These are phyloP conservation scores for Ptychodera flava DNA, from an alignment of 35 echinoderm and acorn worm species.

Conservation along the genomic window DNA sequence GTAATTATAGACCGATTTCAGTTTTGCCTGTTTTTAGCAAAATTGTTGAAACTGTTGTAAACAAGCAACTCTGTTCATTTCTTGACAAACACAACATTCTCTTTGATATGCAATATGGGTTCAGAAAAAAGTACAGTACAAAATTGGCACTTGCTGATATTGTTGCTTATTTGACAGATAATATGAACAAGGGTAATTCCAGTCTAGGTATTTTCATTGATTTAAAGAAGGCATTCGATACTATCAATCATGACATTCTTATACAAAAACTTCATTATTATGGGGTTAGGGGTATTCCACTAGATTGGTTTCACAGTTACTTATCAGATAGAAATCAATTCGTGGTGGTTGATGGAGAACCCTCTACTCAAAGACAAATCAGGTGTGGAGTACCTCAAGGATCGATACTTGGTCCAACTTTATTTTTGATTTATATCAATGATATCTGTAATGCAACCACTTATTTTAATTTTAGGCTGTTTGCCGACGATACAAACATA, in stretches of 20 bases:
- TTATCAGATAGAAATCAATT: background rate
- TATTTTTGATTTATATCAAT: too few species aligned
- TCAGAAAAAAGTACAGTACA: background rate
- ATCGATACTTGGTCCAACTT: background rate
- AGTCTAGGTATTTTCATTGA: slow-evolving; percentile 13
- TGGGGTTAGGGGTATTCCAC: background rate
- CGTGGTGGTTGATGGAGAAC: background rate
- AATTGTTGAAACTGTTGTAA: slow-evolving; percentile 6
- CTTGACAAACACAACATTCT: slow-evolving; percentile 19
- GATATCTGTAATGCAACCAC: too few species aligned
- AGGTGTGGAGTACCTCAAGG: slow-evolving; percentile 9
- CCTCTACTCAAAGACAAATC: background rate
- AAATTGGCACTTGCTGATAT: slow-evolving; percentile 27
- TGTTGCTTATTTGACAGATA: slow-evolving; percentile 7
- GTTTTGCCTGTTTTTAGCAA: background rate
- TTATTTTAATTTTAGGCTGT: too few species aligned
- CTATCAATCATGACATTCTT: slow-evolving; percentile 12
- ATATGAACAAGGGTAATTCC: background rate
- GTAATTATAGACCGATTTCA: slow-evolving; percentile 11
- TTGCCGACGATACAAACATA: too few species aligned
- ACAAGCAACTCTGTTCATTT: background rate
- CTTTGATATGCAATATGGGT: slow-evolving; percentile 26
- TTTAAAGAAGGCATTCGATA: slow-evolving; percentile 10
- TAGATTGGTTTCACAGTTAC: slow-evolving; percentile 9
- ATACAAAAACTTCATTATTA: background rate